phyloP scores from a whole-genome alignment of 2,888 invertebrate species.

The Phragmatobia fuliginosa region DNA sequence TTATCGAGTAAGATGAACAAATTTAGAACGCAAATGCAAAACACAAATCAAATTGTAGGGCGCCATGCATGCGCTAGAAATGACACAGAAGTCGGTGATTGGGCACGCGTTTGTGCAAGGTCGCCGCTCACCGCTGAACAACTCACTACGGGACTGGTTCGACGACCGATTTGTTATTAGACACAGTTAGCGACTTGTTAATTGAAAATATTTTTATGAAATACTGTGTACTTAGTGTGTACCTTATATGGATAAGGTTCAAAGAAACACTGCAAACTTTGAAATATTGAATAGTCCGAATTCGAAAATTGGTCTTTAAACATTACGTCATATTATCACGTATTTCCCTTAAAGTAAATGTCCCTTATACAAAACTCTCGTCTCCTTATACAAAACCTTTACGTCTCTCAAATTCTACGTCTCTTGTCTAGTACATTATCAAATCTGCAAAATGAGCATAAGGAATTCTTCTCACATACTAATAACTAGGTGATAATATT shows the following conservation, averaged over 20 bases:
- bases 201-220: conserved; percentile 21
- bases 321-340: no score
- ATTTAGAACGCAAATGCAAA: conserved; percentile 30
- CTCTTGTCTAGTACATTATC: no score
- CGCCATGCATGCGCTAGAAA: conserved; percentile 57
- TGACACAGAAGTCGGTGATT: conserved; percentile 64
- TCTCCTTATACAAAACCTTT: no score
- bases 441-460: no score
- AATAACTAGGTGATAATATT: conserved; percentile 1
- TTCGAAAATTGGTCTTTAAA: no score
- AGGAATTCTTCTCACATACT: background rate
- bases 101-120: conserved; percentile 66
- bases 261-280: background rate
- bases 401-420: background rate
- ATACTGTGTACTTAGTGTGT: background rate
- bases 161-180: conserved; percentile 66
- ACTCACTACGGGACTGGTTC: conserved; percentile 63
- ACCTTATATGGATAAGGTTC: background rate
- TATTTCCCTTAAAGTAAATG: no score
- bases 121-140: conserved; percentile 64
- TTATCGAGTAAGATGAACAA: conserved; percentile 20
- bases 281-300: background rate
- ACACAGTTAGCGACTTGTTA: conserved; percentile 23
- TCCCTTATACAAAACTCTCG: no score
- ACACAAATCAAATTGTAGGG: conserved; percentile 41